These are phyloP conservation scores for Thecophora atra DNA, from an alignment of 2,888 invertebrate genomes.

Conservation along the genomic window DNA sequence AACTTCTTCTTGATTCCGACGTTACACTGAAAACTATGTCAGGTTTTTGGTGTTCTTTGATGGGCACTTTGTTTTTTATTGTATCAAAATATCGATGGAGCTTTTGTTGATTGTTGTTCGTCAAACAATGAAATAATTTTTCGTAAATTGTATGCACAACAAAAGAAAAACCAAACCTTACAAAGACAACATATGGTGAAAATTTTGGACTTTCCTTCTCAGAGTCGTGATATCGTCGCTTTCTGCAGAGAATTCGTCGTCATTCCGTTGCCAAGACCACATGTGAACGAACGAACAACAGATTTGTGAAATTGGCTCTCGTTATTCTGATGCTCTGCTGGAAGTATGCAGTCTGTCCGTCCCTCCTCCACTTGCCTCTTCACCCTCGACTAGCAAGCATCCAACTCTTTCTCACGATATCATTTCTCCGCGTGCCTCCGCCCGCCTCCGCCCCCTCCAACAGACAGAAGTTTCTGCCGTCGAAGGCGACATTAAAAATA, in stretches of 20 bases:
- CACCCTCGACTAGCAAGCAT: too few relatives aligned
- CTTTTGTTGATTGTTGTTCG: neutral
- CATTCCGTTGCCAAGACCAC: constrained; percentile 20
- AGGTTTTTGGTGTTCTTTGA: neutral
- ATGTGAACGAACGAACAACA: constrained; percentile 4
- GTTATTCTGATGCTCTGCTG: neutral
- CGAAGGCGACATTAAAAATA: constrained; percentile 25
- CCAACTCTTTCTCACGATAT: neutral
- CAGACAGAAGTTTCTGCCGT: neutral
- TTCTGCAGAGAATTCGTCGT: constrained; percentile 10
- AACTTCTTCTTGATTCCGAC: neutral
- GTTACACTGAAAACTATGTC: neutral
- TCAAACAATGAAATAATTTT: constrained; percentile 9
- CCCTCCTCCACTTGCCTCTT: neutral
- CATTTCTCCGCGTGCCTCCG: neutral
- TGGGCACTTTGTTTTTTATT: neutral
- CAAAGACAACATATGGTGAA: too few relatives aligned
- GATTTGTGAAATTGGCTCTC: constrained; percentile 27
- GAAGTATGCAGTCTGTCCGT: neutral
- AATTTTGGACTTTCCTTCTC: too few relatives aligned
- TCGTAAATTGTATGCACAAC: too few relatives aligned
- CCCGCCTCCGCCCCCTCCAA: too few relatives aligned
- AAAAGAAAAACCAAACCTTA: too few relatives aligned
- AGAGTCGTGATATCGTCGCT: neutral
- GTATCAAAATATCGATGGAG: too few relatives aligned